Evolutionary conservation across 2,888 invertebrate genomes (phyloP), one percentile per base, ranked within the genome.

Genomic region (Troilus luridus): DNA sequence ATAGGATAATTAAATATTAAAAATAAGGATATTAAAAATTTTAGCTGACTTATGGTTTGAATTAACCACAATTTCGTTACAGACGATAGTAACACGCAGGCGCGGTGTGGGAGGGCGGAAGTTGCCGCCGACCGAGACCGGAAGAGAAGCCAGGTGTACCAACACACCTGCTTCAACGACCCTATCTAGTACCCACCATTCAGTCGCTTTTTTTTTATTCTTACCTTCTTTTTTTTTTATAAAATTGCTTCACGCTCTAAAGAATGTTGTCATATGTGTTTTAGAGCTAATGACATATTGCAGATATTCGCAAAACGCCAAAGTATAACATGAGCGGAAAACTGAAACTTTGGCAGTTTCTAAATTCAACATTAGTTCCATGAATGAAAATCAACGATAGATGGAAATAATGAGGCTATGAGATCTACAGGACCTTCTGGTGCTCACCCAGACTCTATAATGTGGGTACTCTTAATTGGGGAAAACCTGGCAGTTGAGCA

Each of bases 161-260:
- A 85, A 85, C 85, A 85, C 85, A 85, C 85, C 85, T 85, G 85
- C 85, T 85, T 58, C 85, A 85, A 85, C 85, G 85, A 85, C 85
- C 56, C 56, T 85, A 85, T 85, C 85, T 85, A 85, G 85, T 85
- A 85, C 56, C n/a, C n/a, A 10, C 21, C 85, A 54, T 85, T 85
- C 56, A 56, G 54, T 10, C 56, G 3, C n/a, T 56, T 85, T 58
- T 56, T 56, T 85, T n/a, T 58, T 56, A 21, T 1, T 11, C 19
- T 85, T 85, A 21, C 1, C 56, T 85, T 85, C 21, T 85, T 77
- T 41, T 41, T 77, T 77, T 54, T 81, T 67, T 27, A 41, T 41
- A 41, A 41, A 41, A 77, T 77, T 41, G 8, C 41, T 77, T 77
- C 72, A 77, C 72, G 27, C 27, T 17, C 14, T 67, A 41, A 41